Evolutionary conservation across 2,888 invertebrate genomes (phyloP).

Genomic region (Hesperia comma): DNA sequence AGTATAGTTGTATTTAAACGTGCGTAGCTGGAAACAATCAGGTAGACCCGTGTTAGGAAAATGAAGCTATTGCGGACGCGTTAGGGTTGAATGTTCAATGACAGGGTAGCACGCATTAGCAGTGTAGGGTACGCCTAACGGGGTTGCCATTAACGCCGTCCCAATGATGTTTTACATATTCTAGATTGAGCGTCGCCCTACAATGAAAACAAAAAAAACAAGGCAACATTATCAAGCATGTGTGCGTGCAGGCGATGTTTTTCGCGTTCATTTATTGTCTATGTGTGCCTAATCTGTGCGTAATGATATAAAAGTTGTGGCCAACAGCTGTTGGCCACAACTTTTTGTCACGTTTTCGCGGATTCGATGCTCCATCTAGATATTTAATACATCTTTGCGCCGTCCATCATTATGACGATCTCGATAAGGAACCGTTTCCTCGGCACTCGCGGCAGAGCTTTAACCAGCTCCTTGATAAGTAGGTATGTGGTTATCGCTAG

Average conservation of each 20-base stretch:
- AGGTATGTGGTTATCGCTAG: not conserved
- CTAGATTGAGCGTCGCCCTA: too few species aligned
- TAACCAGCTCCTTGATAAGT: conserved; percentile 3
- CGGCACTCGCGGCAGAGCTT: not conserved
- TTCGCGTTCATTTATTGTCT: too few species aligned
- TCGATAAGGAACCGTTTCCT: conserved; percentile 21
- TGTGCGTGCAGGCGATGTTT: too few species aligned
- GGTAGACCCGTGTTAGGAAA: not conserved
- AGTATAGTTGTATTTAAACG: not conserved
- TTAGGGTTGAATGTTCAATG: not conserved
- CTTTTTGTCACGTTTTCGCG: too few species aligned
- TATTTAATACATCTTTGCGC: too few species aligned
- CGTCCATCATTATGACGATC: conserved; percentile 12
- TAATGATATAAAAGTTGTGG: too few species aligned
- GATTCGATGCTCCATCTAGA: too few species aligned
- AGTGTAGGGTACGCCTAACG: conserved; percentile 10
- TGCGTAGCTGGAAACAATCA: not conserved
- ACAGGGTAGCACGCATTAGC: not conserved
- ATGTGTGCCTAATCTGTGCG: too few species aligned
- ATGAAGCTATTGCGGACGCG: not conserved
- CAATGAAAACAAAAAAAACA: too few species aligned
- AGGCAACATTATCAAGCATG: too few species aligned
- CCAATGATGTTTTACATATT: too few species aligned
- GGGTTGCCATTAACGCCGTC: conserved; percentile 11
- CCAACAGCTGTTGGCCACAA: too few species aligned